Evolutionary conservation across 2,797 vertebrate species (phyloP).

Genomic region (Ceyx erithaca): DNA sequence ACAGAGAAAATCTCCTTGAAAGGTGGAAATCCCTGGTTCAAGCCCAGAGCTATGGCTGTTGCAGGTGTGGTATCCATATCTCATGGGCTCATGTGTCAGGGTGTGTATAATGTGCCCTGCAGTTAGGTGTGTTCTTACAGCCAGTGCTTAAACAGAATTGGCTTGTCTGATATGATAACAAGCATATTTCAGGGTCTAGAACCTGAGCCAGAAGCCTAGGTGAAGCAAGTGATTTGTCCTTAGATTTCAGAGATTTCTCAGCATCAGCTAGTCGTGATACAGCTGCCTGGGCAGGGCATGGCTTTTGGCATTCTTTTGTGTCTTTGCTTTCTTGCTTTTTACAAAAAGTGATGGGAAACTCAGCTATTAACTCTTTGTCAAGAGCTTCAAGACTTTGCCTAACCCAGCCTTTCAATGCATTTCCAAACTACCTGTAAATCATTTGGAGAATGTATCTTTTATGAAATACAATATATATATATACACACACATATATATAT

Average conservation of each 20-base stretch:
- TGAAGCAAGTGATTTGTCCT: background rate
- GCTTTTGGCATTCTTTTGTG: background rate
- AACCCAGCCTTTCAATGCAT: background rate
- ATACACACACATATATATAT: too few species aligned
- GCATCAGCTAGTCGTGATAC: rapidly evolving
- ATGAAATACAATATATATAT: background rate
- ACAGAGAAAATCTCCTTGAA: background rate
- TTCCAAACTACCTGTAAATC: background rate
- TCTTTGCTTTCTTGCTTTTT: background rate
- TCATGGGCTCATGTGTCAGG: background rate
- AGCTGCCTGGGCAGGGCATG: background rate
- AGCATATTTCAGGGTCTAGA: background rate
- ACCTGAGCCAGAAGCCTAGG: background rate
- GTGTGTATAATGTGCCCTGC: background rate
- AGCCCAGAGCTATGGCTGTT: background rate
- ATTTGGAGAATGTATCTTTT: background rate
- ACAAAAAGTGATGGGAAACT: background rate
- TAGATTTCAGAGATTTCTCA: background rate
- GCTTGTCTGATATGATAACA: background rate
- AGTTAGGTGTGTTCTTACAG: constrained; percentile 9
- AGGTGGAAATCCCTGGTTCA: background rate
- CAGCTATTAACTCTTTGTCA: background rate
- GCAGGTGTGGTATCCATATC: background rate
- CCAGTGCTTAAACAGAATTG: background rate
- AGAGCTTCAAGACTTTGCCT: background rate